phyloP scores from a whole-genome alignment of 2,888 invertebrate species.

The Oscheius myriophilus region DNA sequence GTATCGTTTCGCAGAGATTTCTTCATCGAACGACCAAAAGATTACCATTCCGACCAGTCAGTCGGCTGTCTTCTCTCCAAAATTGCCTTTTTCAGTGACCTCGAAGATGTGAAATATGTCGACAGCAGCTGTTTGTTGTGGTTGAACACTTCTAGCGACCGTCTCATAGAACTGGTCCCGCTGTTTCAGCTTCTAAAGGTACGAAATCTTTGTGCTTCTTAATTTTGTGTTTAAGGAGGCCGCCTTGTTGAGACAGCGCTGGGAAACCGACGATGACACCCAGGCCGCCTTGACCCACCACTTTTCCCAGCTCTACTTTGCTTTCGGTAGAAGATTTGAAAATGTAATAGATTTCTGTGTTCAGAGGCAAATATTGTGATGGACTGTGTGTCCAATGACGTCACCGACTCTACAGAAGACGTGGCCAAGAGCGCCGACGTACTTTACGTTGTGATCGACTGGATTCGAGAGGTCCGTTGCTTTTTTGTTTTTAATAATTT shows the following conservation, averaged over 20 bases:
- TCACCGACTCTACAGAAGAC: neutral
- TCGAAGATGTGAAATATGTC: conserved; percentile 27
- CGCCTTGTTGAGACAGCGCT: conserved; percentile 36
- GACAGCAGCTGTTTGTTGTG: conserved; percentile 14
- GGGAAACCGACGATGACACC: conserved; percentile 44
- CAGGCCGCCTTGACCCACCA: conserved; percentile 31
- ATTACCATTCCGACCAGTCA: neutral
- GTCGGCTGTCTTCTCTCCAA: neutral
- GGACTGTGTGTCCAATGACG: neutral
- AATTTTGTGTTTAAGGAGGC: conserved; percentile 31
- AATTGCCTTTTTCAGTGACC: conserved; percentile 16
- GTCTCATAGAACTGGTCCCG: conserved; percentile 37
- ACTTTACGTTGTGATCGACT: conserved; percentile 18
- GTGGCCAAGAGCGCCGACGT: conserved; percentile 7
- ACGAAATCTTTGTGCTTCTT: neutral
- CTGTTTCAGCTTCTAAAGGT: conserved; percentile 33
- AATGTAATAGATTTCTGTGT: neutral
- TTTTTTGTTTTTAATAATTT: neutral
- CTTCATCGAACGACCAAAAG: conserved; percentile 22
- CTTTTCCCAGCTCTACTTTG: conserved; percentile 32
- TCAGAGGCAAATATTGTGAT: conserved; percentile 29
- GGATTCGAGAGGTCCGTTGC: conserved; percentile 23
- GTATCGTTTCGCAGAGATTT: conserved; percentile 29
- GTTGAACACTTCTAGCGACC: conserved; percentile 25
- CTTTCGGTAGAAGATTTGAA: conserved; percentile 29